Evolutionary conservation across 2,888 invertebrate genomes (phyloP), one percentile per base, ranked within the genome.

Genomic region (Carpatolechia fugitivella): DNA sequence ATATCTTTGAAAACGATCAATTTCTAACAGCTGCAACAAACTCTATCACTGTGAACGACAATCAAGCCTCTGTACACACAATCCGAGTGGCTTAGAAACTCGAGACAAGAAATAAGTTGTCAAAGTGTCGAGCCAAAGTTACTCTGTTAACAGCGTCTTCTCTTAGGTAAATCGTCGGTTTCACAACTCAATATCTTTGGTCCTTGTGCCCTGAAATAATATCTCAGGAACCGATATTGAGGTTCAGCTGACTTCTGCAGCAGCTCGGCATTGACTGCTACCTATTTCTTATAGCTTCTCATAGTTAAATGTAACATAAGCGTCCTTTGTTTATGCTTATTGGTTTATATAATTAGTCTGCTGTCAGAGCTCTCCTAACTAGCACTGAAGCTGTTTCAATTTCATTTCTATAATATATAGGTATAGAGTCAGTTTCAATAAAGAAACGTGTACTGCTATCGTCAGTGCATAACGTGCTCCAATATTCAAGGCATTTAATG

Each of bases 101-200:
- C 70, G 67, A 80, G 80, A 85, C 88, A 85, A 87, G 89, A 88
- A 89, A 88, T 88, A 87, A 89, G 88, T 88, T 89, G 87, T 87
- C 88, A 85, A 87, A 89, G 86, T 86, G 85, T 86, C 85, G 73
- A 75, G 81, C 74, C 77, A 76, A 88, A 88, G 85, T 89, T 89
- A 73, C 72, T 82, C 85, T 70, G 83, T 81, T 82, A 83, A 76
- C 81, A 82, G 77, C 78, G 78, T 76, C 83, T 83, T 73, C 81
- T 80, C 80, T 82, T 83, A 87, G 82, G 85, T 86, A 87, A 86
- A 89, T 83, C 84, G 82, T 82, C 72, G 84, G 86, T 85, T 85
- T 84, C 84, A 79, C 83, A 85, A 83, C 85, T 89, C 82, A 86
- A 89, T 89, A 87, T 85, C 78, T 78, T 78, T 70, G 72, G 69